A percentile compares a stretch with the other conserved stretches of the same genome.
phyloP scores from a whole-genome alignment of 2,888 invertebrate genomes.

The Drosophila atripex region DNA sequence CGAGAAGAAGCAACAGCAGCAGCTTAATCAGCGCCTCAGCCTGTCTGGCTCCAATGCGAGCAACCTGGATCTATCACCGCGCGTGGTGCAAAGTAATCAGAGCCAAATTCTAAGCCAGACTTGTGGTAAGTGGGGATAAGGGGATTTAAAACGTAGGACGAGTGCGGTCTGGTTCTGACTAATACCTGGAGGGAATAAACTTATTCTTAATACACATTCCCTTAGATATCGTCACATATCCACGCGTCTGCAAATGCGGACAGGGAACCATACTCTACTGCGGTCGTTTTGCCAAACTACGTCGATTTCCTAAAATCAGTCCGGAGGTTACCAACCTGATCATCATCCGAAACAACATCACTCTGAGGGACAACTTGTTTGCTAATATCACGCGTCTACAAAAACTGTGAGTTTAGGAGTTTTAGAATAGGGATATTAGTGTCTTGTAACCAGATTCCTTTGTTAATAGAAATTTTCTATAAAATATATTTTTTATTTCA shows the following conservation, averaged over 20 bases:
- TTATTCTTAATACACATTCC: not conserved
- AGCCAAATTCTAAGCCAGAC: conserved; percentile 27
- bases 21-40: conserved; percentile 40
- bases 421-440: not conserved
- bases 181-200: not conserved
- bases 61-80: conserved; percentile 42
- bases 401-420: conserved; percentile 73
- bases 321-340: conserved; percentile 79
- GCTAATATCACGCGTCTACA: conserved; percentile 65
- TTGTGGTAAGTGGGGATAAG: conserved; percentile 52
- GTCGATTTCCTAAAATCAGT: conserved; percentile 71
- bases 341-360: conserved; percentile 80
- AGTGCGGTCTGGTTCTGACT: not conserved
- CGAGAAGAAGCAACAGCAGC: conserved; percentile 64
- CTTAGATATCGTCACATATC: conserved; percentile 82
- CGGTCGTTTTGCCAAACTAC: conserved; percentile 69
- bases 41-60: conserved; percentile 45
- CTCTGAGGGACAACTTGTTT: conserved; percentile 74
- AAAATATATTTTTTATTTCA: no score
- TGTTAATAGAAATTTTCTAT: not conserved
- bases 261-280: conserved; percentile 74
- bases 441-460: not conserved
- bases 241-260: conserved; percentile 77
- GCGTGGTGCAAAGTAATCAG: conserved; percentile 42
- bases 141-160: not conserved